Conservation (phyloP, 2,113 vertebrate species). For the Phoxinus phoxinus region DNA sequence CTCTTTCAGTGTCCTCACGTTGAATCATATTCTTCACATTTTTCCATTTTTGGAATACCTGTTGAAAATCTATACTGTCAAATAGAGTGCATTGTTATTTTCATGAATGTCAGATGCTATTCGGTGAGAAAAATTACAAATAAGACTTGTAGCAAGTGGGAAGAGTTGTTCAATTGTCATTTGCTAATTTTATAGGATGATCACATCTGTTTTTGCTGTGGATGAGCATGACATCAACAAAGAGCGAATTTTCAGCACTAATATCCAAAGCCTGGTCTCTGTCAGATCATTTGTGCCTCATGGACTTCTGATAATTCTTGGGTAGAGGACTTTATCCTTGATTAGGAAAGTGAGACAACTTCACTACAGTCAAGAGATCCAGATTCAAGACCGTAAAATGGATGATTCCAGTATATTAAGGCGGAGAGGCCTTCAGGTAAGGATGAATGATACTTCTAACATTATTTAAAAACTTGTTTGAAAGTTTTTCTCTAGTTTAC, state of each 20-base stretch:
- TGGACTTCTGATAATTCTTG: constrained; percentile 30
- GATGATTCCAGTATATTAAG: constrained; percentile 80
- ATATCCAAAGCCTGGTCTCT: constrained; percentile 12
- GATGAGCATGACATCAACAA: constrained; percentile 14
- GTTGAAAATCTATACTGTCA: neutral
- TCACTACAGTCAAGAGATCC: neutral
- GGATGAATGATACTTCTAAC: neutral
- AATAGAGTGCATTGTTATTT: neutral
- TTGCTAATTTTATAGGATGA: constrained; percentile 37
- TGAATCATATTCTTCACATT: neutral
- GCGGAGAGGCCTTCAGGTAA: constrained; percentile 79
- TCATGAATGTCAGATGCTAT: neutral
- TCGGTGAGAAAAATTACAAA: neutral
- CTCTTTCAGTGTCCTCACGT: neutral
- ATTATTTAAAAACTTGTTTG: neutral
- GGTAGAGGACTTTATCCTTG: neutral
- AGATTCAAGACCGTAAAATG: constrained; percentile 60
- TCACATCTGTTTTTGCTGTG: neutral
- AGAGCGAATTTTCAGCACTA: neutral
- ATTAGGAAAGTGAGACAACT: neutral
- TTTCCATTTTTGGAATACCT: constrained; percentile 1
- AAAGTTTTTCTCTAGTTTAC: neutral
- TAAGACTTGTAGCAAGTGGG: neutral
- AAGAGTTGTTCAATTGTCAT: neutral
- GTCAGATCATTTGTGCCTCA: constrained; percentile 19